A percentile compares a stretch with the other conserved stretches of the same genome.
phyloP scores from a whole-genome alignment of 2,113 vertebrate species.

The Microtus ochrogaster region DNA sequence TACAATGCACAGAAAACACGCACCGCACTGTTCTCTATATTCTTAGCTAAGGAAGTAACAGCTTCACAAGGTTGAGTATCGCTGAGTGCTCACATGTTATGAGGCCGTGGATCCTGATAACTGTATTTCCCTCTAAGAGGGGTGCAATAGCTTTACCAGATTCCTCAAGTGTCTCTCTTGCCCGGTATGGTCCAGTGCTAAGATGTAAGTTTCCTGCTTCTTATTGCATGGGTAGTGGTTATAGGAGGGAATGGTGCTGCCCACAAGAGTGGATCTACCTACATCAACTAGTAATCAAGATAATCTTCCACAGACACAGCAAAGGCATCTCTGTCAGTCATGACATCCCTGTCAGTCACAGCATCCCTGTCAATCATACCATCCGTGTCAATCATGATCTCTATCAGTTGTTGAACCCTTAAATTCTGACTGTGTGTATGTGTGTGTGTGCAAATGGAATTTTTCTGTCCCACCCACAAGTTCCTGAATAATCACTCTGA shows the following conservation, averaged over 20 bases:
- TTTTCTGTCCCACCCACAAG: no score
- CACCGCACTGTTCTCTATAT: background rate
- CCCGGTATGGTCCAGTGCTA: background rate
- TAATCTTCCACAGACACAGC: background rate
- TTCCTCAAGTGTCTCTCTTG: background rate
- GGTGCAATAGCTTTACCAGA: background rate
- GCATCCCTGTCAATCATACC: background rate
- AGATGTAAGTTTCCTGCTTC: background rate
- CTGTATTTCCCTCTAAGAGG: background rate
- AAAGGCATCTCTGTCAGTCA: background rate
- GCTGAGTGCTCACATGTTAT: background rate
- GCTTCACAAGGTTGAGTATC: background rate
- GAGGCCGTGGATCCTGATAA: background rate
- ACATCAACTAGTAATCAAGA: background rate
- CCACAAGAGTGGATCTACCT: background rate
- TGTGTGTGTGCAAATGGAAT: no score
- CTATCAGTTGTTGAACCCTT: background rate
- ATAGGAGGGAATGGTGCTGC: background rate
- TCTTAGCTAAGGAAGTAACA: background rate
- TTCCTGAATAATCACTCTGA: no score
- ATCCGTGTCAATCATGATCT: background rate
- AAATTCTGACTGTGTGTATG: background rate
- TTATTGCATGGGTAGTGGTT: background rate
- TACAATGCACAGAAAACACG: background rate
- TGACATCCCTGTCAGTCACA: background rate